Percentiles rank a stretch among this genome's conserved stretches.
Evolutionary conservation across 2,113 vertebrate genomes (phyloP).

Genomic region (Anthoscopus minutus): DNA sequence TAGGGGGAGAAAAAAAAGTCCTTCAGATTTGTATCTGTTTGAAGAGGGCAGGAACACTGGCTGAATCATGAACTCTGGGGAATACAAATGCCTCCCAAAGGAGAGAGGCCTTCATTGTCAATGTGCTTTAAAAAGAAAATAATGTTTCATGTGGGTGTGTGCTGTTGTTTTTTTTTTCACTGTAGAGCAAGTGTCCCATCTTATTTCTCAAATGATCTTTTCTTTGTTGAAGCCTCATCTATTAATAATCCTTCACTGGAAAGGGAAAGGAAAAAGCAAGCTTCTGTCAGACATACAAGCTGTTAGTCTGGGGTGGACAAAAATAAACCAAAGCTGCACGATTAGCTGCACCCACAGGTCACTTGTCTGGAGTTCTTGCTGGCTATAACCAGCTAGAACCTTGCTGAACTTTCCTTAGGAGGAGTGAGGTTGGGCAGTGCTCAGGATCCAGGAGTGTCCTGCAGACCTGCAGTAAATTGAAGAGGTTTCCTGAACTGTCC

Average conservation of each 20-base stretch:
- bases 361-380: not conserved
- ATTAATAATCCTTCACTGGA: slow-evolving; percentile 55
- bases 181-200: slow-evolving; percentile 43
- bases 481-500: not conserved
- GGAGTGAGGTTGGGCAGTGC: not conserved
- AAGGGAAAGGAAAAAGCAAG: slow-evolving; percentile 33
- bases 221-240: slow-evolving; percentile 57
- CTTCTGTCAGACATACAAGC: slow-evolving; percentile 52
- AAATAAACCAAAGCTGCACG: slow-evolving; percentile 49
- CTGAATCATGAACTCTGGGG: slow-evolving; percentile 42
- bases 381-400: not conserved
- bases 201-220: slow-evolving; percentile 59
- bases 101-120: slow-evolving; percentile 1
- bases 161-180: not conserved
- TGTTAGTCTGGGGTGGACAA: slow-evolving; percentile 47
- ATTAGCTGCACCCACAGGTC: slow-evolving; percentile 18
- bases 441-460: not conserved
- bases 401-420: not conserved
- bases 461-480: not conserved
- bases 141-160: slow-evolving; percentile 19
- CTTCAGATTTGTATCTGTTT: slow-evolving; percentile 18
- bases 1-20: not conserved
- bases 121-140: slow-evolving; percentile 28
- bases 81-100: not conserved
- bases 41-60: slow-evolving; percentile 2